phyloP scores from a whole-genome alignment of 2,113 vertebrate species.

The Haliaeetus leucogaster region DNA sequence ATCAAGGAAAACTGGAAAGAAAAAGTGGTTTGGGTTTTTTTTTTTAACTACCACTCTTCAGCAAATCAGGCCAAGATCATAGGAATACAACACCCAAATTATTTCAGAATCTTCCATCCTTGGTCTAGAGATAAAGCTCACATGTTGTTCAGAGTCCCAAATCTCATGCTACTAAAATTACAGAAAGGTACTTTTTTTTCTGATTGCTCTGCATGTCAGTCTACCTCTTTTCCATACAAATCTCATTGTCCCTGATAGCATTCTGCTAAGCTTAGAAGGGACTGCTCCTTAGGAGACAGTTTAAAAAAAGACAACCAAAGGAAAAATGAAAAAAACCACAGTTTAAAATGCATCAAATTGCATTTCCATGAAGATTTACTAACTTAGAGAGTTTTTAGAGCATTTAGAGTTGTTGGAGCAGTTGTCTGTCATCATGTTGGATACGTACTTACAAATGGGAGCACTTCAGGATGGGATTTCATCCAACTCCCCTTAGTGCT shows the following conservation, averaged over 20 bases:
- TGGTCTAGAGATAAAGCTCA: neutral
- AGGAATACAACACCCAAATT: neutral
- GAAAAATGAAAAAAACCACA: neutral
- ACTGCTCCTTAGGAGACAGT: neutral
- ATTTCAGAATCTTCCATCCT: neutral
- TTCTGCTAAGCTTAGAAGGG: neutral
- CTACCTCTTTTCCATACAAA: neutral
- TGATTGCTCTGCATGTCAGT: neutral
- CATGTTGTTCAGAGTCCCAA: neutral
- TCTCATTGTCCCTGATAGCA: neutral
- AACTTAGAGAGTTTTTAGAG: neutral
- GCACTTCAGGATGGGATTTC: neutral
- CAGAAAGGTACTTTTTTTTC: neutral
- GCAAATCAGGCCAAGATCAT: neutral
- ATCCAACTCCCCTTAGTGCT: neutral
- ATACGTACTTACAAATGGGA: neutral
- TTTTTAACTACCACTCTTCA: neutral
- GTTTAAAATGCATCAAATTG: neutral
- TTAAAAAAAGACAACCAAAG: neutral
- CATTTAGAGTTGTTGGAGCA: neutral
- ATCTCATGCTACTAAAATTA: neutral
- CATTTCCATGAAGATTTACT: neutral
- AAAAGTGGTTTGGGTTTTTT: neutral
- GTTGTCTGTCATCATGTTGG: neutral
- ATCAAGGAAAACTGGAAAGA: neutral